Conservation (phyloP, 1,140 invertebrate species). For the Pogonomyrmex barbatus region DNA sequence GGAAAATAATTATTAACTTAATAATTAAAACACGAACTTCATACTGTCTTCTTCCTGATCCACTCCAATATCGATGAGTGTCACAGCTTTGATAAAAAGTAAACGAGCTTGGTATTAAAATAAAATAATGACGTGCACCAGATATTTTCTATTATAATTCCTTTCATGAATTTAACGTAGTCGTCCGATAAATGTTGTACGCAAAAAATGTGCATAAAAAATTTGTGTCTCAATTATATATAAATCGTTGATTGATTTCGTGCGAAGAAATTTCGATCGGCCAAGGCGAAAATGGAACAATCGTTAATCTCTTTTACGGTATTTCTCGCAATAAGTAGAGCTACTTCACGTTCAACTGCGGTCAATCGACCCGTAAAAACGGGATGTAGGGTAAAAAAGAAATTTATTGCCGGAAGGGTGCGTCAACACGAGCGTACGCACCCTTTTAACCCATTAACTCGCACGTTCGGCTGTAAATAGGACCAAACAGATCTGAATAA, state of each 20-base stretch:
- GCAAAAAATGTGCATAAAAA: neutral
- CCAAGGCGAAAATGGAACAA: slow-evolving; percentile 25
- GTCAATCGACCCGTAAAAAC: slow-evolving; percentile 25
- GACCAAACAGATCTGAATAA: slow-evolving; percentile 53
- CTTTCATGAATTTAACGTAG: slow-evolving; percentile 4
- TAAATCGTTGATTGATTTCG: neutral
- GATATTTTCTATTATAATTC: neutral
- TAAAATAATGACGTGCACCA: slow-evolving; percentile 7
- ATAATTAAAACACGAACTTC: slow-evolving; percentile 31
- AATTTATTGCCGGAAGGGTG: slow-evolving; percentile 66
- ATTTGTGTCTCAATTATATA: neutral
- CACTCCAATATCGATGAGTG: neutral
- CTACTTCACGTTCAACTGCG: slow-evolving; percentile 19
- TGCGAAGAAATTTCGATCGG: neutral
- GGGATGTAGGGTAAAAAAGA: slow-evolving; percentile 31
- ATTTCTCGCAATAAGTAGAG: slow-evolving; percentile 13
- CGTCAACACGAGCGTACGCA: slow-evolving; percentile 39
- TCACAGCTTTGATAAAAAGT: slow-evolving; percentile 24
- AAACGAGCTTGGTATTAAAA: neutral
- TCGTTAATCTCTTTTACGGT: slow-evolving; percentile 32
- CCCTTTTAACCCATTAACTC: slow-evolving; percentile 75
- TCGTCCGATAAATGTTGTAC: neutral
- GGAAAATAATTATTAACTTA: slow-evolving; percentile 54
- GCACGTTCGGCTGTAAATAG: slow-evolving; percentile 65
- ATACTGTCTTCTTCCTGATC: neutral